These are phyloP conservation scores for Trachelus tabidus DNA, from an alignment of 2,888 invertebrate genomes.

Conservation along the genomic window DNA sequence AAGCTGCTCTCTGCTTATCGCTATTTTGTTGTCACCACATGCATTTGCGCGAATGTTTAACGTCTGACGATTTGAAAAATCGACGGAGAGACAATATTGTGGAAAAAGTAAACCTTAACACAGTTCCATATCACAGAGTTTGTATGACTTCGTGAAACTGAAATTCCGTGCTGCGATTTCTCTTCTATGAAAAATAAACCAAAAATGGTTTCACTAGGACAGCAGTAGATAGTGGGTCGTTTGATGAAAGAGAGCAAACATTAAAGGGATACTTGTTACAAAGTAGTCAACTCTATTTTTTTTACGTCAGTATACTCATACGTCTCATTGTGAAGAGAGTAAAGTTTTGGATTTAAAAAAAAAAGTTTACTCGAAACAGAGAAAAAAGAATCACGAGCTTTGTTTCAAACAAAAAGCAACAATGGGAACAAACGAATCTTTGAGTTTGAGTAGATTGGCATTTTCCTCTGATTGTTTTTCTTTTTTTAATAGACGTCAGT, in stretches of 20 bases:
- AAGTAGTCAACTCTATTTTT: neutral
- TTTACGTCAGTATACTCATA: neutral
- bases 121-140: neutral
- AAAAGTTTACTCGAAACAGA: neutral
- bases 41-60: too few species aligned
- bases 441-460: neutral
- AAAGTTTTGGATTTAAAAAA: neutral
- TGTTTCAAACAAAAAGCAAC: neutral
- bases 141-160: neutral
- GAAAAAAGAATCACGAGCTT: neutral
- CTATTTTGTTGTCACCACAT: neutral
- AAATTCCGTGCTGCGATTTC: neutral
- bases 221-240: neutral
- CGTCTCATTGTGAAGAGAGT: neutral
- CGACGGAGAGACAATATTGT: neutral
- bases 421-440: neutral
- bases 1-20: neutral
- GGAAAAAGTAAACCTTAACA: neutral
- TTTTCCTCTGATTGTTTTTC: neutral
- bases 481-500: too few species aligned
- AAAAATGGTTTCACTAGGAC: neutral
- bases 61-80: neutral
- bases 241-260: neutral
- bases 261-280: neutral
- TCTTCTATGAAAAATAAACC: neutral